A percentile compares a stretch with the other conserved stretches of the same genome.
Evolutionary conservation across 1,140 invertebrate species (phyloP).

Genomic region (Cyclina sinensis): DNA sequence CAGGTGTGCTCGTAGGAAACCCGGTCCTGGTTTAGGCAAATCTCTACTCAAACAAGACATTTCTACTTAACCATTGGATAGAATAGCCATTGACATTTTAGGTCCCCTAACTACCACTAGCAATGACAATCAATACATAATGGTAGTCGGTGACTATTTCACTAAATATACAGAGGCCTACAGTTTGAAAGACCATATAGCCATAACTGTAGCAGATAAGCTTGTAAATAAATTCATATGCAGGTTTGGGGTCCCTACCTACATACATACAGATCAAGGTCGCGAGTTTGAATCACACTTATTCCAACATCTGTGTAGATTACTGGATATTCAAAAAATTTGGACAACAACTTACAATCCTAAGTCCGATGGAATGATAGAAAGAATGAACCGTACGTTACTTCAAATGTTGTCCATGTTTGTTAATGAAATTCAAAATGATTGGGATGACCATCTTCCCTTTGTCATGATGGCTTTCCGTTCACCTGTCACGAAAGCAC

Average conservation of each 20-base stretch:
- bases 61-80: constrained; percentile 26
- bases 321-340: constrained; percentile 67
- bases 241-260: constrained; percentile 83
- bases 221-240: constrained; percentile 45
- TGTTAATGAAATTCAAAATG: constrained; percentile 48
- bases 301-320: constrained; percentile 64
- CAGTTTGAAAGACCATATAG: constrained; percentile 68
- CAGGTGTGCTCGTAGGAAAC: constrained; percentile 46
- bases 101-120: constrained; percentile 22
- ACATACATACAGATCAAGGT: constrained; percentile 84
- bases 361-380: constrained; percentile 40
- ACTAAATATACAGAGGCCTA: constrained; percentile 75
- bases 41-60: constrained; percentile 39
- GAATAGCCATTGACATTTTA: constrained; percentile 65
- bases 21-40: constrained; percentile 14
- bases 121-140: constrained; percentile 73
- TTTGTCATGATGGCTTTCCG: constrained; percentile 58
- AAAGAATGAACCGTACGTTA: constrained; percentile 26
- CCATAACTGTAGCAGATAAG: constrained; percentile 50
- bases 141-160: constrained; percentile 77
- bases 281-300: constrained; percentile 70
- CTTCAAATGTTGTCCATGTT: constrained; percentile 52
- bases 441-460: constrained; percentile 65
- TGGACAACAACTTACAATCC: constrained; percentile 67
- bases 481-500: constrained; percentile 40